Conservation (phyloP, 2,888 invertebrate species). For the Pyralis farinalis region DNA sequence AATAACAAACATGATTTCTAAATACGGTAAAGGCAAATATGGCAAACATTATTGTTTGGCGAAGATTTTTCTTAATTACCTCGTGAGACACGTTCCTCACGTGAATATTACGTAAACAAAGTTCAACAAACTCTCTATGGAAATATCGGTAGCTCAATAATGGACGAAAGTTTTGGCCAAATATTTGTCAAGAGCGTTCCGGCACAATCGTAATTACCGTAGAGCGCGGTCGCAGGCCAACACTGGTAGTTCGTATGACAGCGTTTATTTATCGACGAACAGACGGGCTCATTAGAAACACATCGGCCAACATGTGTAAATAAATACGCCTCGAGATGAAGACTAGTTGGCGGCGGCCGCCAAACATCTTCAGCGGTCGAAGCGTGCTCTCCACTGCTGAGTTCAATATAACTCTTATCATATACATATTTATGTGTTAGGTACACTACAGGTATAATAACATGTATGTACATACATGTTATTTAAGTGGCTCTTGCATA, state of each 20-base stretch:
- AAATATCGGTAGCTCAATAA: constrained; percentile 75
- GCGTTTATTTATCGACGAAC: constrained; percentile 52
- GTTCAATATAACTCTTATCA: neutral
- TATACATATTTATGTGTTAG: too few relatives aligned
- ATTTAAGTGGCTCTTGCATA: neutral
- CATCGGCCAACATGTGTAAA: constrained; percentile 70
- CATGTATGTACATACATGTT: too few relatives aligned
- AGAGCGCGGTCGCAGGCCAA: constrained; percentile 50
- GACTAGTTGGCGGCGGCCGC: constrained; percentile 33
- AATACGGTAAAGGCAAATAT: constrained; percentile 51
- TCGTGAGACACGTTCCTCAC: constrained; percentile 49
- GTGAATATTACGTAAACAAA: constrained; percentile 58
- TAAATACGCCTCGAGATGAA: constrained; percentile 57
- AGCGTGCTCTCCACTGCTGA: constrained; percentile 25
- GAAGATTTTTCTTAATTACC: constrained; percentile 51
- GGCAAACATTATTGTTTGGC: constrained; percentile 49
- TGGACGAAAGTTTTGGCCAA: constrained; percentile 72
- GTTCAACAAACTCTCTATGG: constrained; percentile 49
- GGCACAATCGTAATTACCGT: constrained; percentile 65
- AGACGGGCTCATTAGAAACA: constrained; percentile 69
- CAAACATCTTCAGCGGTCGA: constrained; percentile 63
- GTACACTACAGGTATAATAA: too few relatives aligned
- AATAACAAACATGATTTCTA: constrained; percentile 60
- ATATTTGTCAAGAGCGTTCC: constrained; percentile 62
- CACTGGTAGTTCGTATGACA: constrained; percentile 73